Percentiles rank a stretch among this genome's conserved stretches.
phyloP scores from a whole-genome alignment of 2,797 vertebrate species.

The Melanotaenia nigrans region DNA sequence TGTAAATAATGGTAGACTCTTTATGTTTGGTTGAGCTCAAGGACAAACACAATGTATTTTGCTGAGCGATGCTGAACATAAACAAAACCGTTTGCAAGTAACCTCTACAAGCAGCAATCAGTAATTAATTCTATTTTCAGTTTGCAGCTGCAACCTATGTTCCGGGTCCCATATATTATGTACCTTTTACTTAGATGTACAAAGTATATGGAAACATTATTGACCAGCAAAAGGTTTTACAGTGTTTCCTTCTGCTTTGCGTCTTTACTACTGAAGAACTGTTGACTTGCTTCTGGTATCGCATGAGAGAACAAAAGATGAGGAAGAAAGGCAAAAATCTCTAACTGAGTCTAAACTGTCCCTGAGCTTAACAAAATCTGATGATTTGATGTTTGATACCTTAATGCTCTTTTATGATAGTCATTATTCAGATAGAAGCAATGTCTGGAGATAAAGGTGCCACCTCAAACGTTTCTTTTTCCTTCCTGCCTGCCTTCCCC shows the following conservation, averaged over 20 bases:
- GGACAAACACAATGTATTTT: neutral
- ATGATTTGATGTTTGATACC: slow-evolving; percentile 21
- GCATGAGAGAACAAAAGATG: neutral
- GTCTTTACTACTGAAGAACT: slow-evolving; percentile 13
- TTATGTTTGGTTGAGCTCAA: neutral
- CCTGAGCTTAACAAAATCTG: slow-evolving; percentile 23
- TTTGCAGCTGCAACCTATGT: neutral
- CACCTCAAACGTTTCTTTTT: slow-evolving; percentile 24
- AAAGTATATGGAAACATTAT: neutral
- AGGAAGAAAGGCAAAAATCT: slow-evolving; percentile 3
- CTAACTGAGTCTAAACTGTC: slow-evolving; percentile 13
- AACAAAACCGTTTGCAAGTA: neutral
- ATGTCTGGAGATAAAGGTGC: slow-evolving; percentile 27
- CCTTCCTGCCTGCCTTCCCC: slow-evolving; percentile 35
- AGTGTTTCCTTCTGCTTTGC: neutral
- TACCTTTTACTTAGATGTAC: neutral
- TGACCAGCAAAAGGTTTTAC: neutral
- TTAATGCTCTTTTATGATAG: neutral
- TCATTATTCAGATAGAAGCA: slow-evolving; percentile 3
- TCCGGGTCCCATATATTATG: neutral
- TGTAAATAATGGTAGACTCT: neutral
- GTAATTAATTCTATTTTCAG: neutral
- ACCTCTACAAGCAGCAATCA: neutral
- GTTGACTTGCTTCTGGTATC: neutral
- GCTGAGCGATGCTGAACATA: neutral